phyloP scores from a whole-genome alignment of 2,113 vertebrate species.

The Albula glossodonta region DNA sequence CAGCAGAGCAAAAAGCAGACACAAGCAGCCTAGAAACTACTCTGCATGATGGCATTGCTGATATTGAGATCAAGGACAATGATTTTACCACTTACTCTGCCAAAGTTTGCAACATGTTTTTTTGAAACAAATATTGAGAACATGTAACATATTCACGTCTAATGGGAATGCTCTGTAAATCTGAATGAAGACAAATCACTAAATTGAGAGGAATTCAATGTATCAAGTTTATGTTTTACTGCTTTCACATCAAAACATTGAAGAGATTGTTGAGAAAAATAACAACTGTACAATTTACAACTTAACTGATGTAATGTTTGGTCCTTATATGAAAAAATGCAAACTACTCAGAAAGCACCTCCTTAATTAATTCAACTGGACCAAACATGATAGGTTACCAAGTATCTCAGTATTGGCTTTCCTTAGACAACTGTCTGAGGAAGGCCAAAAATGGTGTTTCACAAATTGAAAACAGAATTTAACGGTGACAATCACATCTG shows the following conservation, averaged over 20 bases:
- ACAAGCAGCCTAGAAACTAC: constrained; percentile 40
- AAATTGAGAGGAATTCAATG: neutral
- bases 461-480: neutral
- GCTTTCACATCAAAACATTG: neutral
- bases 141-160: constrained; percentile 47
- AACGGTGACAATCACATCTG: neutral
- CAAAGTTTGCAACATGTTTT: constrained; percentile 64
- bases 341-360: constrained; percentile 24
- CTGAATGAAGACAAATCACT: constrained; percentile 49
- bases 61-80: constrained; percentile 48
- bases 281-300: constrained; percentile 31
- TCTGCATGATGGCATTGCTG: constrained; percentile 22
- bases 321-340: constrained; percentile 56
- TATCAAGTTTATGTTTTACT: neutral
- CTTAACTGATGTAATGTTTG: constrained; percentile 49
- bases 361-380: constrained; percentile 35
- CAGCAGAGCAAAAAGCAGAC: constrained; percentile 44
- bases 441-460: constrained; percentile 24
- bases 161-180: constrained; percentile 52
- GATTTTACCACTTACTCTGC: constrained; percentile 60
- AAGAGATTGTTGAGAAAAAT: constrained; percentile 22
- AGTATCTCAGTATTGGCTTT: constrained; percentile 45
- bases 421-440: neutral
- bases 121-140: constrained; percentile 35
- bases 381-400: constrained; percentile 46